Percentiles rank a stretch among this genome's conserved stretches.
Conservation (phyloP, 2,113 vertebrate genomes). For the Crypturellus undulatus region DNA sequence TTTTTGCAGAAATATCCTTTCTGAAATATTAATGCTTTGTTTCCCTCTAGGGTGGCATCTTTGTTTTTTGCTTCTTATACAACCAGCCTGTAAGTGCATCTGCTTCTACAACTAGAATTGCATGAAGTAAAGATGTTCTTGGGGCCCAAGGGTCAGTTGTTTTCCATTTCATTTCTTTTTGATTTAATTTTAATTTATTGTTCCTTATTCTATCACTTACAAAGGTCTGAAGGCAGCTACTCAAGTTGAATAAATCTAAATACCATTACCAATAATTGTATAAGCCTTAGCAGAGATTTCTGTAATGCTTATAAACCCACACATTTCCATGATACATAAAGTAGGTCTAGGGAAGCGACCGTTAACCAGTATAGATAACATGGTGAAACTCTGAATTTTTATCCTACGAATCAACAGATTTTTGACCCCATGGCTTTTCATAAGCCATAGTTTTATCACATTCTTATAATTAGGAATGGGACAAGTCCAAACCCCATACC, state of each 20-base stretch:
- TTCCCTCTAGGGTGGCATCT: conserved; percentile 28
- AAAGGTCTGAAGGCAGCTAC: conserved; percentile 17
- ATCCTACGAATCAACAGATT: conserved; percentile 8
- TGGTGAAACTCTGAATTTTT: not conserved
- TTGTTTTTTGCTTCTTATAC: conserved; percentile 40
- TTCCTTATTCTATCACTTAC: conserved; percentile 23
- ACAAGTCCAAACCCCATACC: not conserved
- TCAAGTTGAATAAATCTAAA: conserved; percentile 71
- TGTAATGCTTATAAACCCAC: not conserved
- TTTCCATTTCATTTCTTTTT: conserved; percentile 54
- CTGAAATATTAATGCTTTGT: conserved; percentile 49
- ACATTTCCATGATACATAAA: not conserved
- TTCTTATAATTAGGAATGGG: not conserved
- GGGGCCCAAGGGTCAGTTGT: conserved; percentile 41
- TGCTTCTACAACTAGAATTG: not conserved
- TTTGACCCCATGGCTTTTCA: conserved; percentile 34
- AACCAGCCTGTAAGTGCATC: not conserved
- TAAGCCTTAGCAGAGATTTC: not conserved
- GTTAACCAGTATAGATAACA: not conserved
- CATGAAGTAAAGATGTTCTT: conserved; percentile 35
- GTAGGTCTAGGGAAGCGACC: not conserved
- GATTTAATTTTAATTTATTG: conserved; percentile 72
- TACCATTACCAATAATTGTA: conserved; percentile 35
- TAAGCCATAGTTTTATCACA: conserved; percentile 30
- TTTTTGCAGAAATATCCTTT: conserved; percentile 22